phyloP scores from a whole-genome alignment of 1,140 invertebrate genomes.

The Drosophila leontia region DNA sequence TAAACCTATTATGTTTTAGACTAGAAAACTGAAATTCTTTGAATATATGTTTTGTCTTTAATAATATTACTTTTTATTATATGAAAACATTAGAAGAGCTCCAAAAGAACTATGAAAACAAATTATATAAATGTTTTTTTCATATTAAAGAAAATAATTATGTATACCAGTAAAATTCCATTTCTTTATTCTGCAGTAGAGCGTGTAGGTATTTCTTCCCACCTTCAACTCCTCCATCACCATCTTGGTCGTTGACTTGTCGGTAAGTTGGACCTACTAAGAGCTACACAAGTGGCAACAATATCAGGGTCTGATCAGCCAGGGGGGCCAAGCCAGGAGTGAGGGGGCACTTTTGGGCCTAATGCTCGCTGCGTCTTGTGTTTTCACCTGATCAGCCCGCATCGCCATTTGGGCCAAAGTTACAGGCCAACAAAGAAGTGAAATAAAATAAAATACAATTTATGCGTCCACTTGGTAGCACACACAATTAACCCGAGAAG shows the following conservation, averaged over 20 bases:
- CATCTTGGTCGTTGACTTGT: slow-evolving; percentile 20
- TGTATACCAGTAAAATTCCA: not conserved
- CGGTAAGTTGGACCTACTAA: slow-evolving; percentile 17
- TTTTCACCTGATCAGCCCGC: slow-evolving; percentile 80
- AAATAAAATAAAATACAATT: slow-evolving; percentile 74
- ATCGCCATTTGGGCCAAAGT: slow-evolving; percentile 73
- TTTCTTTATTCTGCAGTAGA: not conserved
- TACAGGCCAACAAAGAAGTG: slow-evolving; percentile 46
- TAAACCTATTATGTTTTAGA: no score
- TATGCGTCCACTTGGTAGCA: slow-evolving; percentile 72
- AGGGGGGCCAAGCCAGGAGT: slow-evolving; percentile 1
- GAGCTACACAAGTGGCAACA: slow-evolving; percentile 58
- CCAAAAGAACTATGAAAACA: no score
- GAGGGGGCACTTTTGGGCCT: slow-evolving; percentile 17
- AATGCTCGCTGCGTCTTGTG: slow-evolving; percentile 49
- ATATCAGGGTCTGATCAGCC: slow-evolving; percentile 46
- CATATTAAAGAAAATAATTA: not conserved
- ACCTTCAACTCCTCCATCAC: not conserved
- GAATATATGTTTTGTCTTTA: no score
- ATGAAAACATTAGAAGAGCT: no score
- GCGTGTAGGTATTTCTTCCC: not conserved
- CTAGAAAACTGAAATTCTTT: no score
- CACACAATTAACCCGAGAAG: slow-evolving; percentile 63
- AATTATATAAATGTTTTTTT: no score
- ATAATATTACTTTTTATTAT: no score